Conservation (phyloP, 2,888 invertebrate genomes). For the Vanessa cardui region DNA sequence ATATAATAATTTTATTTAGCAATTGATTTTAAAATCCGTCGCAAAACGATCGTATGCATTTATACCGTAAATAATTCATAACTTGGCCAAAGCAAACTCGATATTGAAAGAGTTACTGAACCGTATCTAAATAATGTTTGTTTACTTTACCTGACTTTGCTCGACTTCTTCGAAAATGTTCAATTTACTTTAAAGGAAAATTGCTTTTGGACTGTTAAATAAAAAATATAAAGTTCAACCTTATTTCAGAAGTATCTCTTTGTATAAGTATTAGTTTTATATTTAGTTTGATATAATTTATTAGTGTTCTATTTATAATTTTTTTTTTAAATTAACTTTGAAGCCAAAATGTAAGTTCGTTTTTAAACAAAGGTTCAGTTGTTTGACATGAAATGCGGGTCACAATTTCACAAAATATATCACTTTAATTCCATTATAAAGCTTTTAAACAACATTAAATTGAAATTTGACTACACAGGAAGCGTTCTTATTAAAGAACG, state of each 20-base stretch:
- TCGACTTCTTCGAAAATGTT: slow-evolving; percentile 31
- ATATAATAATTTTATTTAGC: slow-evolving; percentile 27
- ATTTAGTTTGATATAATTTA: no score
- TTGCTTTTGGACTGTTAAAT: slow-evolving; percentile 28
- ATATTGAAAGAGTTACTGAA: slow-evolving; percentile 38
- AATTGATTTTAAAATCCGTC: slow-evolving; percentile 8
- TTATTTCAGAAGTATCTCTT: background rate
- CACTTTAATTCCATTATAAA: no score
- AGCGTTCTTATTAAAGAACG: no score
- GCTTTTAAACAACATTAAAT: no score
- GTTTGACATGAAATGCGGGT: no score
- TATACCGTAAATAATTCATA: slow-evolving; percentile 65
- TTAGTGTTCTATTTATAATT: no score
- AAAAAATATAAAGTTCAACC: slow-evolving; percentile 10
- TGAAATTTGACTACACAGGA: no score
- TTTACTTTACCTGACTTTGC: slow-evolving; percentile 43
- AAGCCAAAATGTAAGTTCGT: no score
- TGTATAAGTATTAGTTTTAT: background rate
- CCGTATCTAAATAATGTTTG: slow-evolving; percentile 55
- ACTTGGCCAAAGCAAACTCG: slow-evolving; percentile 38
- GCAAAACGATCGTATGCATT: slow-evolving; percentile 35
- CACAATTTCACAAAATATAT: no score
- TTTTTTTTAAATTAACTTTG: no score
- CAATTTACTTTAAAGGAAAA: slow-evolving; percentile 26
- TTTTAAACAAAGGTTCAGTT: no score